Evolutionary conservation across 2,113 vertebrate genomes (phyloP).

Genomic region (Melanotaenia duboulayi): DNA sequence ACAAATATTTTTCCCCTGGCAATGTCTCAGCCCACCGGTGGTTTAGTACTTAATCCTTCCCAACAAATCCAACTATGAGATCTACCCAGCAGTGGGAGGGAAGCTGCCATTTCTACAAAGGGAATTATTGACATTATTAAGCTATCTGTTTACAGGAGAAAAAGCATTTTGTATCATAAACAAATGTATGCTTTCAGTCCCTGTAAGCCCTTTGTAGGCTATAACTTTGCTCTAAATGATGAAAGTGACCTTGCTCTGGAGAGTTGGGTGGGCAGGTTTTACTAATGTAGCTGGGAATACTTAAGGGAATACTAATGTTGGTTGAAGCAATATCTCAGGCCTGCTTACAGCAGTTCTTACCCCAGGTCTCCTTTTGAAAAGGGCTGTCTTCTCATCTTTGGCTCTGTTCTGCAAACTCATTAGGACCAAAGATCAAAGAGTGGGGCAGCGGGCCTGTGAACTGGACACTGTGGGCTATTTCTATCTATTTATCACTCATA

Average conservation of each 20-base stretch:
- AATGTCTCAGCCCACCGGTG: conserved; percentile 74
- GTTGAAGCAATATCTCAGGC: conserved; percentile 68
- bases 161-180: conserved; percentile 57
- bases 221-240: conserved; percentile 56
- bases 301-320: conserved; percentile 76
- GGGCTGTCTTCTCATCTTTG: conserved; percentile 71
- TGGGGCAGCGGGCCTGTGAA: conserved; percentile 64
- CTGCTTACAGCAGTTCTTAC: conserved; percentile 60
- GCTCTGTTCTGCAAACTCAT: conserved; percentile 78
- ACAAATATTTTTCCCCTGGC: conserved; percentile 81
- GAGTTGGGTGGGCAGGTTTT: conserved; percentile 63
- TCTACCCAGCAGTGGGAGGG: conserved; percentile 61
- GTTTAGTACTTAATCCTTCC: conserved; percentile 75
- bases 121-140: conserved; percentile 80
- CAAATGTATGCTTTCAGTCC: conserved; percentile 56
- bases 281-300: conserved; percentile 61
- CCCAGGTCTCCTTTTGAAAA: conserved; percentile 70
- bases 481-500: conserved; percentile 70
- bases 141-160: conserved; percentile 69
- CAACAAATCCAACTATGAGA: conserved; percentile 68
- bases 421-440: conserved; percentile 79
- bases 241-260: conserved; percentile 72
- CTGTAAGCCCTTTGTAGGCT: conserved; percentile 44
- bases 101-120: conserved; percentile 71
- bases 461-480: conserved; percentile 72